Conservation (phyloP, 2,888 invertebrate species). For the Notodonta dromedarius region DNA sequence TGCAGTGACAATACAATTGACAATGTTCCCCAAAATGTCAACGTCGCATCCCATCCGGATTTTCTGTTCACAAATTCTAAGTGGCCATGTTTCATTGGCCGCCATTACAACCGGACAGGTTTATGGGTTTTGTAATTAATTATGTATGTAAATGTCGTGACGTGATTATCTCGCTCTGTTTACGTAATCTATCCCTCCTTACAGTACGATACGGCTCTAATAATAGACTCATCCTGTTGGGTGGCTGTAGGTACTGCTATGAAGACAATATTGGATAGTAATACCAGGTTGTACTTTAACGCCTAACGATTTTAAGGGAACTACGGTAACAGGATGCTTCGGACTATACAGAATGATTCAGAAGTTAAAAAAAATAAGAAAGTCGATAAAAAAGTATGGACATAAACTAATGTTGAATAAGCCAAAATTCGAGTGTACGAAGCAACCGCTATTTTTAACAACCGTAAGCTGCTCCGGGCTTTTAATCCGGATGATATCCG, state of each 20-base stretch:
- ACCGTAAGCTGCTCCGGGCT: constrained; percentile 2
- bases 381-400: no score
- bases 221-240: neutral
- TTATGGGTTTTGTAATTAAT: constrained; percentile 12
- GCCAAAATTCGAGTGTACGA: no score
- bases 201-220: neutral
- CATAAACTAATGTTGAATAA: no score
- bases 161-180: neutral
- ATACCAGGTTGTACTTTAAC: no score
- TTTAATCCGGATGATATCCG: constrained; percentile 2
- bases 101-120: constrained; percentile 10
- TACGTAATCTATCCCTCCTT: neutral
- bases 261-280: no score
- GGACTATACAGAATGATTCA: no score
- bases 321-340: no score
- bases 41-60: neutral
- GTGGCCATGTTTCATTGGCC: constrained; percentile 7
- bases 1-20: neutral
- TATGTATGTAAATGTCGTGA: constrained; percentile 8
- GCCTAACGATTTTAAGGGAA: no score
- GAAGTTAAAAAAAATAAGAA: no score
- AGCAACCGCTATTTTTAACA: neutral
- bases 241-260: no score
- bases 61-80: neutral
- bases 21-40: neutral